Conservation (phyloP, 1,140 invertebrate species). For the Heliconius hewitsoni region DNA sequence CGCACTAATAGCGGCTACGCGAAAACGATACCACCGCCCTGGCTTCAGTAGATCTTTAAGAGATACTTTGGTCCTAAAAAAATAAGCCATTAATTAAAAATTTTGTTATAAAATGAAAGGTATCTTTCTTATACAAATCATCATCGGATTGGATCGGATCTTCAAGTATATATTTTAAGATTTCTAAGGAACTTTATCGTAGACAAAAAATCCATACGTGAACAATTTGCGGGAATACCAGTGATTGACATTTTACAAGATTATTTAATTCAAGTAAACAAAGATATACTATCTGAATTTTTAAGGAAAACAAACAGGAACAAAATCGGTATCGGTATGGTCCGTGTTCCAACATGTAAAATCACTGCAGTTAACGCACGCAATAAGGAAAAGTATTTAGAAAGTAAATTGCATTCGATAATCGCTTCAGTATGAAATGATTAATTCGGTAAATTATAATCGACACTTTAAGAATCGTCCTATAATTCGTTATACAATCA, state of each 20-base stretch:
- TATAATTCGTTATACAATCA: background rate
- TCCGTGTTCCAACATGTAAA: conserved; percentile 37
- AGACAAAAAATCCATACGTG: background rate
- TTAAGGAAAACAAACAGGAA: conserved; percentile 31
- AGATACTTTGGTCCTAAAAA: conserved; percentile 78
- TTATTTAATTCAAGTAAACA: conserved; percentile 7
- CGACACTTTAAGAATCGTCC: background rate
- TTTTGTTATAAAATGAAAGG: background rate
- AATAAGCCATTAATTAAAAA: background rate
- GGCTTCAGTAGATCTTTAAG: conserved; percentile 83
- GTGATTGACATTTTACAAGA: conserved; percentile 31
- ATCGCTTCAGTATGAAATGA: conserved; percentile 20
- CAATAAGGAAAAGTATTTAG: conserved; percentile 43
- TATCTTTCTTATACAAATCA: background rate
- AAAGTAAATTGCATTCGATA: conserved; percentile 38
- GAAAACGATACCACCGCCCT: conserved; percentile 89
- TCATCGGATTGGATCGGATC: background rate
- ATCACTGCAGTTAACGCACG: conserved; percentile 39
- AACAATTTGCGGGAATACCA: background rate
- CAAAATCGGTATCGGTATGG: conserved; percentile 22
- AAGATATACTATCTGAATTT: conserved; percentile 33
- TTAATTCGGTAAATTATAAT: conserved; percentile 3
- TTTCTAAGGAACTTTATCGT: background rate
- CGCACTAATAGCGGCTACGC: conserved; percentile 87
- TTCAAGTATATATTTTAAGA: background rate